Evolutionary conservation across 2,113 vertebrate genomes (phyloP).

Genomic region (Toxotes chatareus): DNA sequence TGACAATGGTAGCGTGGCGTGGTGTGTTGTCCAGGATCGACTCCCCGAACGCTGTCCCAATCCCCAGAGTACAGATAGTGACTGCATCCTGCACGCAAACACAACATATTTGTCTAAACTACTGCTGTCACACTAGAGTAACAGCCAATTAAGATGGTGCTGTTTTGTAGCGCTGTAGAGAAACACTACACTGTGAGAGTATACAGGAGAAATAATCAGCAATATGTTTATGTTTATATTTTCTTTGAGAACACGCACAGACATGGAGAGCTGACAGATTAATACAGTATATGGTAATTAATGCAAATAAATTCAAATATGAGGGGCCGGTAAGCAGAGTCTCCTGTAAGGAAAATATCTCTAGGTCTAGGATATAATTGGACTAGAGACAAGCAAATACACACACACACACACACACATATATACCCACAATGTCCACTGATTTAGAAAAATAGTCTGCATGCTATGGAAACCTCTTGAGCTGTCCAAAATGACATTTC

Average conservation of each 20-base stretch:
- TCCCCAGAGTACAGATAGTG: slow-evolving; percentile 95
- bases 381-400: slow-evolving; percentile 4
- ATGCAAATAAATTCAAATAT: slow-evolving; percentile 60
- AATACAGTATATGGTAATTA: slow-evolving; percentile 27
- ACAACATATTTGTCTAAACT: background rate
- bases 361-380: slow-evolving; percentile 44
- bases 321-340: slow-evolving; percentile 10
- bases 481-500: slow-evolving; percentile 71
- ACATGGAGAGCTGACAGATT: slow-evolving; percentile 27
- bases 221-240: background rate
- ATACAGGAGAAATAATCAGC: background rate
- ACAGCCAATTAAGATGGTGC: background rate
- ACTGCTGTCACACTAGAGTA: background rate
- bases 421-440: background rate
- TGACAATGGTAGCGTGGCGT: slow-evolving; percentile 97
- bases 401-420: background rate
- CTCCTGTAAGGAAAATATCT: slow-evolving; percentile 45
- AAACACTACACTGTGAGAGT: background rate
- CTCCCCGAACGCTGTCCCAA: slow-evolving; percentile 98
- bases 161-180: background rate
- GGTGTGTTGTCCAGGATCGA: slow-evolving; percentile 99
- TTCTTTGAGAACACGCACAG: slow-evolving; percentile 13
- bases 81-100: slow-evolving; percentile 91
- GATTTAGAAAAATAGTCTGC: slow-evolving; percentile 37
- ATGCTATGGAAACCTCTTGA: slow-evolving; percentile 48